A percentile compares a stretch with the other conserved stretches of the same genome.
Evolutionary conservation across 1,140 invertebrate genomes (phyloP).

Genomic region (Aphelinus atriplicis): DNA sequence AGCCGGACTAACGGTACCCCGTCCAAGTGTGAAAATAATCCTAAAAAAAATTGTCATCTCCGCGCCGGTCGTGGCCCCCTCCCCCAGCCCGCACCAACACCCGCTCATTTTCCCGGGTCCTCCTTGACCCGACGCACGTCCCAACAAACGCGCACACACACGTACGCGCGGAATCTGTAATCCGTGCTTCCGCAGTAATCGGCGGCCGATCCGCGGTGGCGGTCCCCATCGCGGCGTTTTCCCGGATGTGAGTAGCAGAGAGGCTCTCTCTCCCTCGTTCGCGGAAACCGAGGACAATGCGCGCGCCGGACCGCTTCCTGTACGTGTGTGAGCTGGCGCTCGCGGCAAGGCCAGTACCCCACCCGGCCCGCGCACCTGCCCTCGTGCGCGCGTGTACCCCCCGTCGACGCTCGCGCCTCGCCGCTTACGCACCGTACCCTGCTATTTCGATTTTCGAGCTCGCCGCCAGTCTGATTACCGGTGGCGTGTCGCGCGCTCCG

Average conservation of each 20-base stretch:
- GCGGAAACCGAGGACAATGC: constrained; percentile 63
- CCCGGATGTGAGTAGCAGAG: constrained; percentile 57
- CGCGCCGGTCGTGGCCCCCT: no score
- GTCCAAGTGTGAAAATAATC: no score
- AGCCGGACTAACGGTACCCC: no score
- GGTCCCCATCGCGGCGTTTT: constrained; percentile 50
- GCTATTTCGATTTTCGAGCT: no score
- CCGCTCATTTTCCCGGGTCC: background rate
- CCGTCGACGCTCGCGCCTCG: constrained; percentile 26
- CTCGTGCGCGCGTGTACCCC: constrained; percentile 31
- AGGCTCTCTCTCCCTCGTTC: constrained; percentile 1
- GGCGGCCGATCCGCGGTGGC: constrained; percentile 49
- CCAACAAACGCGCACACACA: background rate
- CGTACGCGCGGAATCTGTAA: constrained; percentile 54
- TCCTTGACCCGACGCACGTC: constrained; percentile 27
- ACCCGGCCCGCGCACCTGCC: constrained; percentile 27
- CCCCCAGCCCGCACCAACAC: no score
- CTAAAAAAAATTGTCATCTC: no score
- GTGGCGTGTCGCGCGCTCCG: no score
- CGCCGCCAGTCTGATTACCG: no score
- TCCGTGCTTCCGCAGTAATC: constrained; percentile 60
- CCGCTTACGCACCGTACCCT: background rate
- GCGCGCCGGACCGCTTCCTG: constrained; percentile 47
- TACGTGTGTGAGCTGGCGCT: constrained; percentile 28
- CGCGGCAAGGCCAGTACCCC: constrained; percentile 55